Conservation (phyloP, 1,140 invertebrate genomes). For the Pristionchus pacificus region DNA sequence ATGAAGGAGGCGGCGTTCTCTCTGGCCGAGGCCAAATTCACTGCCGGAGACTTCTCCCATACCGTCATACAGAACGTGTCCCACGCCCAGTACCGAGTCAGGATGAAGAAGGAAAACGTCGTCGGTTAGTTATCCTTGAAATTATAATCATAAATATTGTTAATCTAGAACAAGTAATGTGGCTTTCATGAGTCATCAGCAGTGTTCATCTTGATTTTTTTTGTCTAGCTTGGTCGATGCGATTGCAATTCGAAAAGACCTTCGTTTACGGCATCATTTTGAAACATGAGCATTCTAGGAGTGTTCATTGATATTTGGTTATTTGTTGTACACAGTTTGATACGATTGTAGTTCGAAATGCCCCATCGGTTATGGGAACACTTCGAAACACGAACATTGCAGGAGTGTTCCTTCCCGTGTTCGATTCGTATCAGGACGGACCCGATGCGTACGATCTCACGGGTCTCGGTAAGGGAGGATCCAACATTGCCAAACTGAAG, state of each 20-base stretch:
- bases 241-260: no score
- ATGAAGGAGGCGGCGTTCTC: conserved; percentile 99
- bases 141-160: conserved; percentile 25
- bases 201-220: no score
- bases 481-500: conserved; percentile 87
- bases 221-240: no score
- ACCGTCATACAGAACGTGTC: conserved; percentile 98
- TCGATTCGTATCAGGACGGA: conserved; percentile 91
- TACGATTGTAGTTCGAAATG: no score
- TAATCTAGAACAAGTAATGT: no score
- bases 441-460: conserved; percentile 84
- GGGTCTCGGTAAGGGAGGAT: conserved; percentile 85
- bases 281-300: no score
- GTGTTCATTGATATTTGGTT: no score
- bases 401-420: conserved; percentile 87
- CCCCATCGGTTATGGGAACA: no score
- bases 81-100: conserved; percentile 96
- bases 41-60: conserved; percentile 93
- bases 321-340: no score
- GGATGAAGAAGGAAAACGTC: conserved; percentile 97
- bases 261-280: no score
- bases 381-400: no score
- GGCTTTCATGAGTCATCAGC: no score
- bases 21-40: conserved; percentile 94
- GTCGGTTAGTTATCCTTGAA: conserved; percentile 69